phyloP scores from a whole-genome alignment of 2,888 invertebrate species.

The Drosophila helvetica region DNA sequence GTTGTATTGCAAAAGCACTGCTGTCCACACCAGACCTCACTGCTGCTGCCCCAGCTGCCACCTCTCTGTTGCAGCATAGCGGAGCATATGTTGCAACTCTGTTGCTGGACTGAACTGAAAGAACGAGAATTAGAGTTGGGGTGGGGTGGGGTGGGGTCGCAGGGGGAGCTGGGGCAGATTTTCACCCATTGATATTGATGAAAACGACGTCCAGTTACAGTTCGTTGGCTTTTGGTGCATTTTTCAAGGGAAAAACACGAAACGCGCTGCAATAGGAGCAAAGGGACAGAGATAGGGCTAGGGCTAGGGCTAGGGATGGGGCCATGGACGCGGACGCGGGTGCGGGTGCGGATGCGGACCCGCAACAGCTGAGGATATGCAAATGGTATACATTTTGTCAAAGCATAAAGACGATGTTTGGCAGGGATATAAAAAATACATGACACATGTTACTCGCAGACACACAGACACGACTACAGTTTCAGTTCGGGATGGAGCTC shows the following conservation, averaged over 20 bases:
- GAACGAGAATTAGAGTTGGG: slow-evolving; percentile 1
- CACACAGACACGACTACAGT: slow-evolving; percentile 5
- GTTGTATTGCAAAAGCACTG: slow-evolving; percentile 72
- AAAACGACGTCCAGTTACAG: slow-evolving; percentile 78
- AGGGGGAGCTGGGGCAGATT: slow-evolving; percentile 17
- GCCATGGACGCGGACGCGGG: too few species aligned
- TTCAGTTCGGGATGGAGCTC: slow-evolving; percentile 29
- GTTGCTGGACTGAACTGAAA: slow-evolving; percentile 49
- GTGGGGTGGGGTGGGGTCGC: background rate
- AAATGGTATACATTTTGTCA: slow-evolving; percentile 74
- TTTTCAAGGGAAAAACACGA: slow-evolving; percentile 65
- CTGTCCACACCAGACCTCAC: slow-evolving; percentile 63
- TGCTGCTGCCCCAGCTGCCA: background rate
- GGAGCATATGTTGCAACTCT: slow-evolving; percentile 72
- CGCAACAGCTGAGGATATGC: slow-evolving; percentile 60
- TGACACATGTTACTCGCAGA: slow-evolving; percentile 63
- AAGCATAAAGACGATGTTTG: slow-evolving; percentile 75
- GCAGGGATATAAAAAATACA: slow-evolving; percentile 70
- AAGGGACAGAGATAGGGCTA: background rate
- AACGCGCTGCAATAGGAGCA: slow-evolving; percentile 36
- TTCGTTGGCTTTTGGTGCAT: slow-evolving; percentile 73
- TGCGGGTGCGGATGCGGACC: slow-evolving; percentile 1
- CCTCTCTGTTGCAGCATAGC: slow-evolving; percentile 23
- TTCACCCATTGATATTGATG: slow-evolving; percentile 75
- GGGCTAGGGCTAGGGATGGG: slow-evolving; percentile 13